Base-by-base conservation (phyloP, 2,888 invertebrate genomes). In the Meghimatium bilineatum region DNA sequence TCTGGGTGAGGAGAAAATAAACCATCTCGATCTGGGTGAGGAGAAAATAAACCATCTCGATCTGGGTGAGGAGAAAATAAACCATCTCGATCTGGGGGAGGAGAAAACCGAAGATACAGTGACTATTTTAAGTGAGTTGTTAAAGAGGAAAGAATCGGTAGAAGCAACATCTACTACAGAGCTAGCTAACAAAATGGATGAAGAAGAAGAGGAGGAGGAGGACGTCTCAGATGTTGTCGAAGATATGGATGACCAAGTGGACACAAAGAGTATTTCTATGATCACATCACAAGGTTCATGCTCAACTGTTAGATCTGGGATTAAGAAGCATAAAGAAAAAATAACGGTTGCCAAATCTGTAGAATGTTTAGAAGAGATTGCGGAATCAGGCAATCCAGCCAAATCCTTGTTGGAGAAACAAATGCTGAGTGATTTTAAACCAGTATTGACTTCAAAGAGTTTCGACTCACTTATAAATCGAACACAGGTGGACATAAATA, bases 401-500 rank as follows among this genome's bases (percentile, higher is more conserved):
- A n/a, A n/a, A 34, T 49, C 44, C n/a, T 23, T 32, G 38, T 52
- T 52, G 1, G 56, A 74, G 2, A 44, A 72, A 34, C n/a, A 80
- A 32, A 29, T 84, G 20, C 29, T 84, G 3, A 78, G 38, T 34
- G 60, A 74, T 26, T 72, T 79, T 20, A 56, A 72, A 44, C 67
- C 23, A 1, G 79, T 52, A 23, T 32, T 79, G 6, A 56, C 60
- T 1, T 32, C 56, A 32, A 78, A 74, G 32, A 63, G 36, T 32
- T 23, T 72, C 0, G 34, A 56, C 6, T 26, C 60, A 44, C 56
- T 71, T 5, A 52, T 23, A 8, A 79, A 52, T n/a, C 72, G 72
- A n/a, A 34, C 29, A 20, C 12, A 32, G 6, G 14, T 77, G 5
- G 1, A 14, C 0, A 34, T 60, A 26, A 32, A 63, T 1, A 60